Evolutionary conservation across 23 tunicate genomes (phyloP).

Genomic region (Aplidium turbinatum): DNA sequence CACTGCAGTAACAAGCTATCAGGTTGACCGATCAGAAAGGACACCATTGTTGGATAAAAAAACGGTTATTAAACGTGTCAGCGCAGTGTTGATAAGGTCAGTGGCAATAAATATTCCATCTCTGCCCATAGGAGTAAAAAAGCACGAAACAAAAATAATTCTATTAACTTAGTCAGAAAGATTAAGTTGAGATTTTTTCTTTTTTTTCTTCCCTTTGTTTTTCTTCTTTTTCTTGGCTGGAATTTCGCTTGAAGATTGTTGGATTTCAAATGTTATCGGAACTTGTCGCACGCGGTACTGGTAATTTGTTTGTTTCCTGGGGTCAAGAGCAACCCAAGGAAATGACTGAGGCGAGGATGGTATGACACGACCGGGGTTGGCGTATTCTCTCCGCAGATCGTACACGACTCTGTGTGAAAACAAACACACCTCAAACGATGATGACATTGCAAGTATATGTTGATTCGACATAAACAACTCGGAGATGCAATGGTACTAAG

Average conservation of each 20-base stretch:
- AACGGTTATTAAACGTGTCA: too few species aligned
- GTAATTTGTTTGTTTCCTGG: slow-evolving; percentile 27
- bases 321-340: slow-evolving; percentile 60
- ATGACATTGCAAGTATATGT: too few species aligned
- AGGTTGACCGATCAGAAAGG: too few species aligned
- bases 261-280: slow-evolving; percentile 46
- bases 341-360: slow-evolving; percentile 26
- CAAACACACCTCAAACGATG: too few species aligned
- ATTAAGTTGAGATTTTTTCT: neutral
- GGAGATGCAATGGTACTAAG: too few species aligned
- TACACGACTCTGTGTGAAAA: slow-evolving; percentile 36
- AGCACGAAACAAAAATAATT: neutral
- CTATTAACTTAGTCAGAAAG: neutral
- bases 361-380: slow-evolving; percentile 56
- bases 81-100: too few species aligned
- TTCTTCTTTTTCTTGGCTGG: neutral
- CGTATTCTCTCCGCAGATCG: slow-evolving; percentile 61
- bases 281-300: slow-evolving; percentile 21
- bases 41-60: too few species aligned
- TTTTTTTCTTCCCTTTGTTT: slow-evolving; percentile 23
- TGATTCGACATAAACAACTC: too few species aligned
- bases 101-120: too few species aligned
- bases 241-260: neutral
- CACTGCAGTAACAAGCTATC: too few species aligned
- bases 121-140: neutral